Conservation (phyloP, 2,113 vertebrate species). For the Ariopsis seemanni region DNA sequence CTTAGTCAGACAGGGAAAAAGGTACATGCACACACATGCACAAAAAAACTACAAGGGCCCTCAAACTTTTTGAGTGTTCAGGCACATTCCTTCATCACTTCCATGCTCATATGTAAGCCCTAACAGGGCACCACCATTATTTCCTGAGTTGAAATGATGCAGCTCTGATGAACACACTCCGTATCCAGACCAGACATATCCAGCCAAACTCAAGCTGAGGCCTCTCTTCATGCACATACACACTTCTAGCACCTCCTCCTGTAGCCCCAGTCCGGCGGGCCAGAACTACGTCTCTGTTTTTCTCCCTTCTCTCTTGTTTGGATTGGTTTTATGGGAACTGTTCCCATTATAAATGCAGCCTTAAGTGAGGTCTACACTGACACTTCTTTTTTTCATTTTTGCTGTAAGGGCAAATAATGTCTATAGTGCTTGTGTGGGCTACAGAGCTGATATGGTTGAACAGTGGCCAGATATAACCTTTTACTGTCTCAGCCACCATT, state of each 20-base stretch:
- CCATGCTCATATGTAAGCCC: slow-evolving; percentile 58
- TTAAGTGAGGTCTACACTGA: slow-evolving; percentile 48
- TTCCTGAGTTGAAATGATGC: slow-evolving; percentile 58
- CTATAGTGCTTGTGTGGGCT: slow-evolving; percentile 49
- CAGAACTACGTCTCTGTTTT: slow-evolving; percentile 37
- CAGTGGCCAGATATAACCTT: slow-evolving; percentile 21
- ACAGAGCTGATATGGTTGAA: background rate
- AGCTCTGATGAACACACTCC: slow-evolving; percentile 46
- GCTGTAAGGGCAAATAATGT: slow-evolving; percentile 34
- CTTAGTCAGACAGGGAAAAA: slow-evolving; percentile 73
- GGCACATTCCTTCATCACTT: slow-evolving; percentile 61
- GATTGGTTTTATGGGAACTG: slow-evolving; percentile 69
- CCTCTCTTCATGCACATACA: background rate
- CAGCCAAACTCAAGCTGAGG: slow-evolving; percentile 24
- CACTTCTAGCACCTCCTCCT: background rate
- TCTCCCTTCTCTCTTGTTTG: slow-evolving; percentile 61
- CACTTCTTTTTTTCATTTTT: slow-evolving; percentile 47
- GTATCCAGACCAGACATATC: slow-evolving; percentile 36
- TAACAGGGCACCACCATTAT: slow-evolving; percentile 58
- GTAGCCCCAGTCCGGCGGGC: background rate
- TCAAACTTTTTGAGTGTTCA: slow-evolving; percentile 57
- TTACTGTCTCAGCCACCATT: slow-evolving; percentile 8
- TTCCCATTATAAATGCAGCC: slow-evolving; percentile 64
- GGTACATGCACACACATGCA: slow-evolving; percentile 42
- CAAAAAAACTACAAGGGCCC: slow-evolving; percentile 11